These are phyloP conservation scores for Leptopilina clavipes DNA, from an alignment of 1,140 invertebrate species.

Conservation along the genomic window DNA sequence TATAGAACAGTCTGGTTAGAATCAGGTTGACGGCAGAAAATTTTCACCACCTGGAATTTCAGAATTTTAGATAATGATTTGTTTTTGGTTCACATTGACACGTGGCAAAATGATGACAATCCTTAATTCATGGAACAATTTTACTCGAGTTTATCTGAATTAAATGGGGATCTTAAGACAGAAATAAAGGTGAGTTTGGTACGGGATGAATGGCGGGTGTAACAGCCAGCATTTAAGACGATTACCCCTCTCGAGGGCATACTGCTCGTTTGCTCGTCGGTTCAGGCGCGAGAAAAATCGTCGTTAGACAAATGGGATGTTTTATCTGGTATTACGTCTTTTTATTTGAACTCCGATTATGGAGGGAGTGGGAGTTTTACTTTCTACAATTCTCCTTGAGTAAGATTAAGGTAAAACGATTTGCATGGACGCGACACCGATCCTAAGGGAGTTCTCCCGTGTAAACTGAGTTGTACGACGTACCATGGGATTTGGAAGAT, in stretches of 20 bases:
- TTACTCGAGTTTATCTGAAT: slow-evolving; percentile 66
- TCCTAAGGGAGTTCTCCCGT: slow-evolving; percentile 58
- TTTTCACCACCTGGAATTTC: too few relatives aligned
- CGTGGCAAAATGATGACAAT: too few relatives aligned
- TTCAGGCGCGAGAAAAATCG: slow-evolving; percentile 65
- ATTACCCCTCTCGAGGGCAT: slow-evolving; percentile 67
- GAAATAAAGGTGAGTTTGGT: slow-evolving; percentile 29
- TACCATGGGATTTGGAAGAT: slow-evolving; percentile 27
- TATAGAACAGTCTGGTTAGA: too few relatives aligned
- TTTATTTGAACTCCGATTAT: slow-evolving; percentile 72
- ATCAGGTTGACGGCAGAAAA: too few relatives aligned
- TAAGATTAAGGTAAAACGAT: slow-evolving; percentile 71
- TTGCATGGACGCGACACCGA: slow-evolving; percentile 59
- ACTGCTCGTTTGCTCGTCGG: slow-evolving; percentile 40
- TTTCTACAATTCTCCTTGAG: slow-evolving; percentile 51
- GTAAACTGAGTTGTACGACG: slow-evolving; percentile 47
- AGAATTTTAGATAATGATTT: too few relatives aligned
- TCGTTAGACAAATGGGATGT: slow-evolving; percentile 73
- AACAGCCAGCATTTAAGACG: slow-evolving; percentile 71
- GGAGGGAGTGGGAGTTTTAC: slow-evolving; percentile 46
- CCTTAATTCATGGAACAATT: not conserved
- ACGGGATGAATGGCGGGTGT: slow-evolving; percentile 56
- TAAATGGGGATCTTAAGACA: slow-evolving; percentile 45
- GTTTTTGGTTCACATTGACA: too few relatives aligned
- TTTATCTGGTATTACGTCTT: slow-evolving; percentile 73